phyloP scores from a whole-genome alignment of 1,140 invertebrate species.

The Nomia melanderi region DNA sequence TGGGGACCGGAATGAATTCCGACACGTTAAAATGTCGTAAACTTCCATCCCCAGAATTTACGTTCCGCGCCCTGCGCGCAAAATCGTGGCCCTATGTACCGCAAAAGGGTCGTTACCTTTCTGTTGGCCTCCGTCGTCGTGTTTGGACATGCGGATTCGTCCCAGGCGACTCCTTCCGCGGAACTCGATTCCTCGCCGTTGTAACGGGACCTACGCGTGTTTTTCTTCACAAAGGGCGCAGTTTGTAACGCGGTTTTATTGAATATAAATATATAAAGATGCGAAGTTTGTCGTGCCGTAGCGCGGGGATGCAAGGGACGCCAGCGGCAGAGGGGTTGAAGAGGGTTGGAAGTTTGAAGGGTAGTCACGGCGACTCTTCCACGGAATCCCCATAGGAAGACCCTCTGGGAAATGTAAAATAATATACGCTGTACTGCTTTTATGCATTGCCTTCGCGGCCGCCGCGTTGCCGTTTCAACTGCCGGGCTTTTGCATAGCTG shows the following conservation, averaged over 20 bases:
- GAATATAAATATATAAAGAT: constrained; percentile 42
- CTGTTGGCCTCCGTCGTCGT: not conserved
- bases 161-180: constrained; percentile 14
- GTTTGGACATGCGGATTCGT: not conserved
- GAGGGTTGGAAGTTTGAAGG: constrained; percentile 16
- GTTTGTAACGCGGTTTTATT: constrained; percentile 25
- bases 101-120: not conserved
- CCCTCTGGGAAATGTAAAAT: constrained; percentile 74
- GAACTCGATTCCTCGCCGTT: constrained; percentile 8
- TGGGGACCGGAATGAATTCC: not conserved
- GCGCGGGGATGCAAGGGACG: constrained; percentile 11
- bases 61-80: not conserved
- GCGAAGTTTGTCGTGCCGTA: not conserved
- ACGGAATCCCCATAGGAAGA: constrained; percentile 25
- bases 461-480: constrained; percentile 56
- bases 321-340: constrained; percentile 20
- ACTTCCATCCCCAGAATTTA: not conserved
- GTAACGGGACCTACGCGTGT: not conserved
- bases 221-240: constrained; percentile 10
- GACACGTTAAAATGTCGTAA: not conserved
- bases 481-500: constrained; percentile 52
- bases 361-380: constrained; percentile 1
- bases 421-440: constrained; percentile 71
- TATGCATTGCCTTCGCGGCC: constrained; percentile 59
- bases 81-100: not conserved